Base-by-base conservation (phyloP, 1,140 invertebrate species). In the Scylla paramamosain region DNA sequence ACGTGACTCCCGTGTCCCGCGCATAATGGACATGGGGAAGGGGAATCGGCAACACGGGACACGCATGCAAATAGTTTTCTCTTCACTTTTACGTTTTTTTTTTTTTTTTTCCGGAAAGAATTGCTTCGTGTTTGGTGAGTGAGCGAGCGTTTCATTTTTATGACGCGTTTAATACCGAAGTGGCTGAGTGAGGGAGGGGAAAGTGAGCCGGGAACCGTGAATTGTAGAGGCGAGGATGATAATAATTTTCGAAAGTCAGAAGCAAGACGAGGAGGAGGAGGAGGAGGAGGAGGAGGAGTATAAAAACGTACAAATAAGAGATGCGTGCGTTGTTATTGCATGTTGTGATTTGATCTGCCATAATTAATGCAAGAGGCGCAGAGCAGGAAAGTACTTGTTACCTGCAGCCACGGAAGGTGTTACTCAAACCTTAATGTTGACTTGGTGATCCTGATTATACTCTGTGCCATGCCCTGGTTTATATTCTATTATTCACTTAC, bases 51-150 rank as follows among this genome's bases (percentile, higher is more conserved):
- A 20, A 20, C 67, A 20, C 67, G 20, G 20, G 20, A 77, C 67
- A 77, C 67, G 67, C 67, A 77, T 77, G 67, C 25, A 77, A 77
- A 77, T 77, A 77, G n/a, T 77, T 77, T 77, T 77, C 67, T 77
- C 67, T n/a, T 20, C 20, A n/a, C 67, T n/a, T 77, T 77, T 77
- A 77, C 25, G 25, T 25, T 77, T 59, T 39, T 39, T 39, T 39
- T 39, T 39, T 39, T 39, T 39, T 39, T 39, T 77, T 77, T 77
- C 67, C 8, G 20, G 20, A 77, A 77, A 77, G 67, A 77, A 20
- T 20, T 77, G 67, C n/a, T 77, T n/a, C 67, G 67, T 77, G 67
- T 77, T 77, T 25, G 67, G 20, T 12, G 67, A 77, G 67, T 77
- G 25, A n/a, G 6, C 20, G 67, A 77, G 67, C n/a, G 67, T 77